Base-by-base conservation (phyloP, 35 echinoderm and acorn worm species). In the Diadema setosum region DNA sequence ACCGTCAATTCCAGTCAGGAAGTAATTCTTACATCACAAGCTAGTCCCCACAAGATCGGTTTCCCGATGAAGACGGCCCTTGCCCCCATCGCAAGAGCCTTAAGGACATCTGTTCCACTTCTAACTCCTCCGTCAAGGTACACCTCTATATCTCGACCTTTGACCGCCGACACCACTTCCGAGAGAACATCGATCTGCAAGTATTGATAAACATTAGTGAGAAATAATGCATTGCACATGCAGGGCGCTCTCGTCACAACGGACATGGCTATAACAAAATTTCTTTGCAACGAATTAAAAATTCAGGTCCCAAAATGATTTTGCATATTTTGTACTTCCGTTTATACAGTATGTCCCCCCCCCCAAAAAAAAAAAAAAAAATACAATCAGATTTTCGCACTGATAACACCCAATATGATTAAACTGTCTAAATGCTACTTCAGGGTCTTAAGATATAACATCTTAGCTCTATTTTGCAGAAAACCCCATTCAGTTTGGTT, bases 81-180 rank as follows among this genome's bases (percentile, higher is more conserved):
- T 45, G 81, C 88, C 3, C 88, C 88, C 35, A 90, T 7, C 39
- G 76, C 88, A 5, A 90, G 81, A 52, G 88, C 88, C 45, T 90
- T 90, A 49, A 90, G 82, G 12, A 73, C 88, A 81, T 90, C 88
- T 48, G 45, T 84, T 84, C 88, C 78, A 35, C 57, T 52, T 70
- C 88, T 26, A 3, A 90, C 34, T 2, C 88, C 81, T 65, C 88
- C 88, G 30, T 90, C 88, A 70, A 89, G 80, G 56, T 81, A 89
- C 36, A 89, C 87, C 30, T 89, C 87, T 12, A 55, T 78, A 31
- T n/a, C 52, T 58, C 70, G 80, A 44, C 49, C 74, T 17, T 70
- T 73, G 80, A 89, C 87, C 15, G 87, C 87, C 52, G 75, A 73
- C 34, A 89, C 46, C 16, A 89, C 70, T 41, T 89, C 87, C 15